A percentile compares a stretch with the other conserved stretches of the same genome.
These are phyloP conservation scores for Nyctibius bracteatus DNA, from an alignment of 2,113 vertebrate species.

Conservation along the genomic window DNA sequence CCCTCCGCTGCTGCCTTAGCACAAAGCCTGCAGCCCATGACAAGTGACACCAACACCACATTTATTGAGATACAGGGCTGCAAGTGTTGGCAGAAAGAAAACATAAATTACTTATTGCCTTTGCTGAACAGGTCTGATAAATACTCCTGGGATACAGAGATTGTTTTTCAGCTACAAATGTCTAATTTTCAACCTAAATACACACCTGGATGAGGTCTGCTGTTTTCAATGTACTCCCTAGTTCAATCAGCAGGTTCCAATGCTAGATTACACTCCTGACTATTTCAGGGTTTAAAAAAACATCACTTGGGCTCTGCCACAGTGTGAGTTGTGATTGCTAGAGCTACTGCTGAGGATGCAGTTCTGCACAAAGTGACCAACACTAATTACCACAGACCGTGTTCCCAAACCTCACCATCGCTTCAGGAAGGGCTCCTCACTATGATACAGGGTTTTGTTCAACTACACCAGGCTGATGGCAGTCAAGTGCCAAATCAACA, in stretches of 20 bases:
- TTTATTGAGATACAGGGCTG: neutral
- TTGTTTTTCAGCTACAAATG: neutral
- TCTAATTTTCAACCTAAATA: neutral
- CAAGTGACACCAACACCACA: neutral
- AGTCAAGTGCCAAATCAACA: neutral
- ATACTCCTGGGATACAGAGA: neutral
- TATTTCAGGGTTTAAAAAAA: neutral
- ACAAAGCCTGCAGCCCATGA: neutral
- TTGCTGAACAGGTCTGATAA: neutral
- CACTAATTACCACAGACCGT: neutral
- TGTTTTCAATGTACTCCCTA: neutral
- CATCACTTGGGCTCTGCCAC: neutral
- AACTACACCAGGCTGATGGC: neutral
- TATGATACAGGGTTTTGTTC: neutral
- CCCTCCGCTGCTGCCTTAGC: neutral
- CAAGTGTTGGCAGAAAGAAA: neutral
- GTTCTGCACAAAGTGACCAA: neutral
- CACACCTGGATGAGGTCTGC: neutral
- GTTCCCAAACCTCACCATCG: neutral
- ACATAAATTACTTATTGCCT: neutral
- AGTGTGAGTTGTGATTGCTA: neutral
- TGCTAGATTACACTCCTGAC: fast-evolving
- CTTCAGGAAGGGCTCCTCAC: neutral
- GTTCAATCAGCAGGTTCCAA: neutral
- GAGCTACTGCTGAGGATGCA: neutral